Evolutionary conservation across 2,113 vertebrate species (phyloP).

Genomic region (Petrocephalus microphthalmus): DNA sequence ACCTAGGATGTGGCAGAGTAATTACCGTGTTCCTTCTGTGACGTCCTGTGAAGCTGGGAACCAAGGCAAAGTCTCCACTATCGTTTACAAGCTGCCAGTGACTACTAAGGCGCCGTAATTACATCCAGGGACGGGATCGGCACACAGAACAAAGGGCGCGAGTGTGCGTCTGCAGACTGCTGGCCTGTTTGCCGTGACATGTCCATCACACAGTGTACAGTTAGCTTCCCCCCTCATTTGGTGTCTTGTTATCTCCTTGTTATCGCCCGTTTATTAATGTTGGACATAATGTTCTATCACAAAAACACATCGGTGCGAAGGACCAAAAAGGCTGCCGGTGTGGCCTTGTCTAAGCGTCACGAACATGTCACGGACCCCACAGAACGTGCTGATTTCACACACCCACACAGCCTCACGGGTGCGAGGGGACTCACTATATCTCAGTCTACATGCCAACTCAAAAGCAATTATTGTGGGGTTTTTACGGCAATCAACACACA

Average conservation of each 20-base stretch:
- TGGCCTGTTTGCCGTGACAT: conserved; percentile 51
- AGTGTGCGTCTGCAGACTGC: conserved; percentile 50
- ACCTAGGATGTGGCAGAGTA: conserved; percentile 42
- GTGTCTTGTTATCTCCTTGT: conserved; percentile 54
- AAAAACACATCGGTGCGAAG: conserved; percentile 34
- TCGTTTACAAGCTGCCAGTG: conserved; percentile 45
- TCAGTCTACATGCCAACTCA: conserved; percentile 48
- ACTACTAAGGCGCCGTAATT: conserved; percentile 59
- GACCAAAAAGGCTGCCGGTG: conserved; percentile 37
- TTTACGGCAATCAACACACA: conserved; percentile 62
- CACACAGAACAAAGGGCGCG: conserved; percentile 61
- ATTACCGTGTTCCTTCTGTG: conserved; percentile 45
- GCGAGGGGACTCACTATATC: conserved; percentile 55
- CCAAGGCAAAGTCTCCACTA: conserved; percentile 51
- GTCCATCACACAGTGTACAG: conserved; percentile 37
- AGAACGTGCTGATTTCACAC: conserved; percentile 47
- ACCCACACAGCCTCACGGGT: conserved; percentile 46
- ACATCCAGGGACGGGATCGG: conserved; percentile 56
- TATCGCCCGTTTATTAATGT: conserved; percentile 61
- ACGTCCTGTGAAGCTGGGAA: conserved; percentile 59
- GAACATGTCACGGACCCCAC: conserved; percentile 53
- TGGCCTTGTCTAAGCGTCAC: conserved; percentile 36
- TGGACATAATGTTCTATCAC: conserved; percentile 43
- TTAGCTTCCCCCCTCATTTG: conserved; percentile 31
- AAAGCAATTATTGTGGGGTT: conserved; percentile 55